A percentile compares a stretch with the other conserved stretches of the same genome.
phyloP scores from a whole-genome alignment of 2,888 invertebrate genomes.

The Hirtodrosophila trivittata region DNA sequence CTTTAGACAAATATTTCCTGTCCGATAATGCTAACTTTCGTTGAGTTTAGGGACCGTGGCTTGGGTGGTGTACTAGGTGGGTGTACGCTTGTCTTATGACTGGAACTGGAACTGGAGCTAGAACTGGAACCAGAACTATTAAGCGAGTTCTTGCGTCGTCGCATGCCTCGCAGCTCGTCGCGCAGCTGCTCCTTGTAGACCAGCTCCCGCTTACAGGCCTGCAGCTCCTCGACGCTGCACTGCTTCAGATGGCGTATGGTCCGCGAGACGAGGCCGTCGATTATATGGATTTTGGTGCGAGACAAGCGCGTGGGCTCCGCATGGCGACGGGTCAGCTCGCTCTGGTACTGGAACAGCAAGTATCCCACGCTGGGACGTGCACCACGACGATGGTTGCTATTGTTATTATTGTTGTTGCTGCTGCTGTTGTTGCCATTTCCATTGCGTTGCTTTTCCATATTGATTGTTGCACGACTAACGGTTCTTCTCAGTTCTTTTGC shows the following conservation, averaged over 20 bases:
- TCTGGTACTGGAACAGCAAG: slow-evolving; percentile 69
- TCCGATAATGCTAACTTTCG: slow-evolving; percentile 48
- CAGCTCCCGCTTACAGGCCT: slow-evolving; percentile 67
- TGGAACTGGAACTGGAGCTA: background rate
- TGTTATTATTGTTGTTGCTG: slow-evolving; percentile 6
- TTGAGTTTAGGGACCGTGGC: slow-evolving; percentile 16
- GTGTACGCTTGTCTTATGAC: background rate
- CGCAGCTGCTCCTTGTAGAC: slow-evolving; percentile 69
- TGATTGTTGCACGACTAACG: background rate
- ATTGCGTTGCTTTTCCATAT: slow-evolving; percentile 53
- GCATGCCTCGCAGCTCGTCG: slow-evolving; percentile 47
- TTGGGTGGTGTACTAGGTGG: slow-evolving; percentile 64
- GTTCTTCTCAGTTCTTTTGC: no score
- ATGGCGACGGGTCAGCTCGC: slow-evolving; percentile 65
- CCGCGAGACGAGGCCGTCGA: slow-evolving; percentile 65
- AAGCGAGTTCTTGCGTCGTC: slow-evolving; percentile 38
- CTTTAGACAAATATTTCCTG: slow-evolving; percentile 63
- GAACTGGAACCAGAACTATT: background rate
- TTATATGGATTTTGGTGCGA: slow-evolving; percentile 69
- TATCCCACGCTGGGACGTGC: slow-evolving; percentile 64
- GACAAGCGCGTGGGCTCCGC: slow-evolving; percentile 59
- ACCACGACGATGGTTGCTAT: slow-evolving; percentile 46
- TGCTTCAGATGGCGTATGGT: slow-evolving; percentile 64
- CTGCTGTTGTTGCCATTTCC: background rate
- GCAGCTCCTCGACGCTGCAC: slow-evolving; percentile 69